Evolutionary conservation across 2,113 vertebrate species (phyloP).

Genomic region (Bubo bubo): DNA sequence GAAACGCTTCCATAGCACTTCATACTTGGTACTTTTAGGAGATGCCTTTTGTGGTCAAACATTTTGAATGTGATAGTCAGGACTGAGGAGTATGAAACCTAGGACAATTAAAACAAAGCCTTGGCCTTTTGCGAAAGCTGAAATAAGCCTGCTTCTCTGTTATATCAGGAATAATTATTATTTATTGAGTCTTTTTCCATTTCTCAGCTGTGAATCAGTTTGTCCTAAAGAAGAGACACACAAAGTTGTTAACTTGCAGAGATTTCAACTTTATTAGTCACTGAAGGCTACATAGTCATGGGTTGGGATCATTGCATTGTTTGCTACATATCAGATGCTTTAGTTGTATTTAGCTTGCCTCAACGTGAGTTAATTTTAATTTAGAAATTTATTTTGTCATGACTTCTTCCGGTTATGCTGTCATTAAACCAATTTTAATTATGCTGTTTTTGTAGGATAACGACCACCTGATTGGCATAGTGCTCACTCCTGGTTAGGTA

Average conservation of each 20-base stretch:
- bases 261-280: neutral
- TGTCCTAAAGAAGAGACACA: neutral
- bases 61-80: neutral
- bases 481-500: neutral
- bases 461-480: neutral
- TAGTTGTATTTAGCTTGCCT: constrained; percentile 12
- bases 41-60: neutral
- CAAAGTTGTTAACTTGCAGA: neutral
- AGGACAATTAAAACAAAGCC: neutral
- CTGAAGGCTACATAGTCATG: neutral
- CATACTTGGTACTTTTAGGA: neutral
- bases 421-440: neutral
- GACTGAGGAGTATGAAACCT: neutral
- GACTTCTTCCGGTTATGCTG: neutral
- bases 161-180: neutral
- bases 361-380: neutral
- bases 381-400: constrained; percentile 2
- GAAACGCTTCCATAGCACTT: neutral
- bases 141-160: neutral
- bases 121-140: neutral
- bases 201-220: neutral
- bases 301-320: neutral
- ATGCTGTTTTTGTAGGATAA: neutral
- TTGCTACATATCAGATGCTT: neutral
- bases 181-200: neutral